phyloP scores from a whole-genome alignment of 1,140 invertebrate species.

The Bombus waltoni region DNA sequence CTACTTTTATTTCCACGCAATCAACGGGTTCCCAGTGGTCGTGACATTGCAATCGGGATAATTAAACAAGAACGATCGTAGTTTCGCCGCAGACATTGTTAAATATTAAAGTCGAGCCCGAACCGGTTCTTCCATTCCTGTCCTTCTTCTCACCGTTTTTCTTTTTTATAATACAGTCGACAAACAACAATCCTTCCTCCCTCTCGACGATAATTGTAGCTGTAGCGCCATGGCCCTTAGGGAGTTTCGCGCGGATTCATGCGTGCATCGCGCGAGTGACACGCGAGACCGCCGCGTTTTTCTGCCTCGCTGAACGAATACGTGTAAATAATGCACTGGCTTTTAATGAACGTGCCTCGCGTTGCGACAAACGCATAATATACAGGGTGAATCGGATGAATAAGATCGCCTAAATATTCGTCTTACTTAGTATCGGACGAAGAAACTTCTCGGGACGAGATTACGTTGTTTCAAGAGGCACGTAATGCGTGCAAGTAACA shows the following conservation, averaged over 20 bases:
- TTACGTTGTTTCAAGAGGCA: neutral
- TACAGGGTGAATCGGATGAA: neutral
- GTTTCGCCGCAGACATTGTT: constrained; percentile 11
- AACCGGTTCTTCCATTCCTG: neutral
- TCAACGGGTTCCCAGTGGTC: constrained; percentile 9
- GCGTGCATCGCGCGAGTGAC: constrained; percentile 11
- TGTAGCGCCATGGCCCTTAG: neutral
- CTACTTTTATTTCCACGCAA: constrained; percentile 48
- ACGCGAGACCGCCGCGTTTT: constrained; percentile 19
- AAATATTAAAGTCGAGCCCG: constrained; percentile 49
- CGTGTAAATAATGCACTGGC: constrained; percentile 30
- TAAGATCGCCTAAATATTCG: neutral
- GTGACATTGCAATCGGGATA: constrained; percentile 51
- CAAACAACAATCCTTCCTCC: constrained; percentile 26
- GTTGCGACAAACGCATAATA: neutral
- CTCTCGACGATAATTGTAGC: constrained; percentile 42
- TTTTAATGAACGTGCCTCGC: constrained; percentile 34
- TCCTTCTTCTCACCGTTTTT: neutral
- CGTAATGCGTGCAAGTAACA: too few relatives aligned
- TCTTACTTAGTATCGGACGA: too few relatives aligned
- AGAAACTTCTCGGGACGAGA: neutral
- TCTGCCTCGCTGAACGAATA: constrained; percentile 11
- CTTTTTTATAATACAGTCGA: neutral
- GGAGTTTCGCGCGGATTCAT: constrained; percentile 12
- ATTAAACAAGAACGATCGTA: constrained; percentile 49